Conservation (phyloP, 1,140 invertebrate species). For the Platyura marginata region DNA sequence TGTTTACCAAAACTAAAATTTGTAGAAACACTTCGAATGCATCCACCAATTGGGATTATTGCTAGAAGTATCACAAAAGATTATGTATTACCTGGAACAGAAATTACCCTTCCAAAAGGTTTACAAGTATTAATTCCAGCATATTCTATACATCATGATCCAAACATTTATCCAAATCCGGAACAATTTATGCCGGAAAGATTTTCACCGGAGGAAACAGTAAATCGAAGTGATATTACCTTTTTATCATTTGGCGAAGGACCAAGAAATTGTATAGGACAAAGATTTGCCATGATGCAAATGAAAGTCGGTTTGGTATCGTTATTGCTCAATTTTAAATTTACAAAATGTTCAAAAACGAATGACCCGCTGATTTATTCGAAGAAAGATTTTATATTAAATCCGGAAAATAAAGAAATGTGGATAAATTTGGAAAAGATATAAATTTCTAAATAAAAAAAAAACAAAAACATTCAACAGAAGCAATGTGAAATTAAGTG, state of each 20-base stretch:
- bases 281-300: slow-evolving; percentile 27
- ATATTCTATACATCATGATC: slow-evolving; percentile 35
- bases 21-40: slow-evolving; percentile 19
- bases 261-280: slow-evolving; percentile 32
- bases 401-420: background rate
- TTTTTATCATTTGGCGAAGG: slow-evolving; percentile 41
- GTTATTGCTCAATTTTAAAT: slow-evolving; percentile 18
- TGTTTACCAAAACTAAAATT: too few relatives aligned
- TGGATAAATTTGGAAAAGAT: too few relatives aligned
- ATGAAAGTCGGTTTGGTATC: slow-evolving; percentile 26
- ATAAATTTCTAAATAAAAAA: too few relatives aligned
- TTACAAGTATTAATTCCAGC: slow-evolving; percentile 24
- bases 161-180: slow-evolving; percentile 29
- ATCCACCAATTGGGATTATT: slow-evolving; percentile 9
- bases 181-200: slow-evolving; percentile 10
- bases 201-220: slow-evolving; percentile 1
- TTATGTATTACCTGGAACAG: slow-evolving; percentile 25
- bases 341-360: background rate
- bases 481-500: too few relatives aligned
- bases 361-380: background rate
- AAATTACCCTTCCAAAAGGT: slow-evolving; percentile 24
- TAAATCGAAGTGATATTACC: background rate
- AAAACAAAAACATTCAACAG: too few relatives aligned
- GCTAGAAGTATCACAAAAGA: slow-evolving; percentile 13
- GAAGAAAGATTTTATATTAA: background rate